Percentiles rank a stretch among this genome's conserved stretches.
These are phyloP conservation scores for Cranoglanis bouderius DNA, from an alignment of 2,113 vertebrate species.

Conservation along the genomic window DNA sequence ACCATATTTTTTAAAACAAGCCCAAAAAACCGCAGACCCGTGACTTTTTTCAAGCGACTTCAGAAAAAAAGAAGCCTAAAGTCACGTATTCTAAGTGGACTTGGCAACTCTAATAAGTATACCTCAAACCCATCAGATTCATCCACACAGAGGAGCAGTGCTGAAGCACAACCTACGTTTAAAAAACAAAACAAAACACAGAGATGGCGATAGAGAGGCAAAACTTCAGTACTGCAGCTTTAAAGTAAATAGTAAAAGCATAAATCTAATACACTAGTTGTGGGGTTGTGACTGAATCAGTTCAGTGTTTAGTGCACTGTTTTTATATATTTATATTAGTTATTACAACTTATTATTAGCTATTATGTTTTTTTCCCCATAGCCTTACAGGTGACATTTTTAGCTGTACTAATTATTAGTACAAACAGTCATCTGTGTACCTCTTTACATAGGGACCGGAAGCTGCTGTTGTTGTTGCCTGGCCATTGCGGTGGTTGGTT, in stretches of 20 bases:
- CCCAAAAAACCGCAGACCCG: no score
- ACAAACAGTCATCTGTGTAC: constrained; percentile 57
- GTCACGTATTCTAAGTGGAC: no score
- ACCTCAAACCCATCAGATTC: no score
- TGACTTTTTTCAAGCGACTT: no score
- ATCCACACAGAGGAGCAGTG: no score
- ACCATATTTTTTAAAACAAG: no score
- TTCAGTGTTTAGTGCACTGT: not conserved
- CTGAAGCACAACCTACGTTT: no score
- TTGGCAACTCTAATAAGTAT: no score
- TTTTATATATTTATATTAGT: not conserved
- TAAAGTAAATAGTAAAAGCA: not conserved
- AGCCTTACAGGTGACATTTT: not conserved
- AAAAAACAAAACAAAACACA: no score
- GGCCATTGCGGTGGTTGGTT: constrained; percentile 64
- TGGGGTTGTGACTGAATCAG: not conserved
- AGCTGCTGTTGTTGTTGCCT: constrained; percentile 58
- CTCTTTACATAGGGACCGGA: constrained; percentile 78
- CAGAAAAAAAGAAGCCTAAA: no score
- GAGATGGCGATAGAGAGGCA: no score
- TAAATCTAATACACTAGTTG: not conserved
- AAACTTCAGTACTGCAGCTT: no score
- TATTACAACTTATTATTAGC: not conserved
- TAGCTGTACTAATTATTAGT: not conserved
- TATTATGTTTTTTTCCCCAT: not conserved